phyloP scores from a whole-genome alignment of 2,113 vertebrate species.

The Mystacornis crossleyi region DNA sequence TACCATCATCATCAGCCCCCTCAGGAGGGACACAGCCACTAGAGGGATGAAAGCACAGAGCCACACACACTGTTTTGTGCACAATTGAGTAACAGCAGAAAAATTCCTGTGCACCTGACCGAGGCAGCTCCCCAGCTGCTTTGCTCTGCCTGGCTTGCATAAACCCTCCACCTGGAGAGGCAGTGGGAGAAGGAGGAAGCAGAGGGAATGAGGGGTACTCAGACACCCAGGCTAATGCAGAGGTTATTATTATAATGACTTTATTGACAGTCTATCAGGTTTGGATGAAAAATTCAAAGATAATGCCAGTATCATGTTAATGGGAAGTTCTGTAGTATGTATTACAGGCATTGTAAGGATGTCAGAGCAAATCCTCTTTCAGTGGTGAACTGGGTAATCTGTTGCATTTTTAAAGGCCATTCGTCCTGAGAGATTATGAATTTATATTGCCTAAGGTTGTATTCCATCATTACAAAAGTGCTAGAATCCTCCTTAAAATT shows the following conservation, averaged over 20 bases:
- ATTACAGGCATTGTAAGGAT: conserved; percentile 3
- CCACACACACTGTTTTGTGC: neutral
- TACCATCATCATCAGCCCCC: accelerated
- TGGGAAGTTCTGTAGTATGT: neutral
- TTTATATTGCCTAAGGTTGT: conserved; percentile 75
- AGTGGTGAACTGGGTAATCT: conserved; percentile 56
- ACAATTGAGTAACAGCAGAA: neutral
- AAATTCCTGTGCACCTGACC: neutral
- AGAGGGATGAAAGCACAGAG: neutral
- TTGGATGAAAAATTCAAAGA: conserved; percentile 16
- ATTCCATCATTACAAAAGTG: conserved; percentile 77
- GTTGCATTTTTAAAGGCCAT: conserved; percentile 75
- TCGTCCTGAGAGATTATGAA: conserved; percentile 74
- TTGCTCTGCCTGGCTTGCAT: neutral
- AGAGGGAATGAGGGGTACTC: neutral
- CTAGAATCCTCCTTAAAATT: conserved; percentile 73
- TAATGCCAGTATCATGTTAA: neutral
- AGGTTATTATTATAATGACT: neutral
- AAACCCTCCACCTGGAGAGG: neutral
- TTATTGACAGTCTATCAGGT: conserved; percentile 38
- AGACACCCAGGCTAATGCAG: neutral
- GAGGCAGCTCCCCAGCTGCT: neutral
- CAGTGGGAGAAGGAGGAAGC: neutral
- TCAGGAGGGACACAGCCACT: neutral
- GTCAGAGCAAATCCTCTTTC: conserved; percentile 58